Conservation (phyloP, 2,888 invertebrate species). For the Cyclophora punctaria region DNA sequence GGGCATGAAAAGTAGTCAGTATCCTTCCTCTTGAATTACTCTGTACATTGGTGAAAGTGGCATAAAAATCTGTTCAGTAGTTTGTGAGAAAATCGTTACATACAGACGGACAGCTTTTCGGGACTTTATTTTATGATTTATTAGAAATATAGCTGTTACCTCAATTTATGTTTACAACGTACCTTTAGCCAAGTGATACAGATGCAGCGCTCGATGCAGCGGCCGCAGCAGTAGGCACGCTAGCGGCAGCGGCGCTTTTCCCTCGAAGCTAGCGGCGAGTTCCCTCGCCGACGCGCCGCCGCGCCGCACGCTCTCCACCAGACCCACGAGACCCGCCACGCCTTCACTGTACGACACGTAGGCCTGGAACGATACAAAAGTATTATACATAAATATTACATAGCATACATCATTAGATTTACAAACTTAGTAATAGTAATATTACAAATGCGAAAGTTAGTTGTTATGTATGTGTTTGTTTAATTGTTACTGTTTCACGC, state of each 20-base stretch:
- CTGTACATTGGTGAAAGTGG: too few relatives aligned
- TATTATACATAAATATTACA: too few relatives aligned
- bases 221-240: constrained; percentile 91
- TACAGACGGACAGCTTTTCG: too few relatives aligned
- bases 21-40: too few relatives aligned
- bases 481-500: too few relatives aligned
- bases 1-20: too few relatives aligned
- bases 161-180: not conserved
- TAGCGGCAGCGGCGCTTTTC: constrained; percentile 84
- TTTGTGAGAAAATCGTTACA: too few relatives aligned
- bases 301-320: constrained; percentile 85
- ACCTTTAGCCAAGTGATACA: not conserved
- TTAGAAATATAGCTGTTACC: too few relatives aligned
- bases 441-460: not conserved
- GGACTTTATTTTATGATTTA: too few relatives aligned
- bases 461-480: too few relatives aligned
- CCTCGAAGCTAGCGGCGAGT: constrained; percentile 51
- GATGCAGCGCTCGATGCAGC: constrained; percentile 82
- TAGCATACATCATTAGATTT: not conserved
- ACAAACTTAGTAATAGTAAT: too few relatives aligned
- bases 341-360: constrained; percentile 80
- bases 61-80: too few relatives aligned
- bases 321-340: constrained; percentile 85
- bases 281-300: constrained; percentile 80
- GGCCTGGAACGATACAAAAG: constrained; percentile 33